A percentile compares a stretch with the other conserved stretches of the same genome.
Evolutionary conservation across 2,888 invertebrate species (phyloP).

Genomic region (Sylvicola cinctus): DNA sequence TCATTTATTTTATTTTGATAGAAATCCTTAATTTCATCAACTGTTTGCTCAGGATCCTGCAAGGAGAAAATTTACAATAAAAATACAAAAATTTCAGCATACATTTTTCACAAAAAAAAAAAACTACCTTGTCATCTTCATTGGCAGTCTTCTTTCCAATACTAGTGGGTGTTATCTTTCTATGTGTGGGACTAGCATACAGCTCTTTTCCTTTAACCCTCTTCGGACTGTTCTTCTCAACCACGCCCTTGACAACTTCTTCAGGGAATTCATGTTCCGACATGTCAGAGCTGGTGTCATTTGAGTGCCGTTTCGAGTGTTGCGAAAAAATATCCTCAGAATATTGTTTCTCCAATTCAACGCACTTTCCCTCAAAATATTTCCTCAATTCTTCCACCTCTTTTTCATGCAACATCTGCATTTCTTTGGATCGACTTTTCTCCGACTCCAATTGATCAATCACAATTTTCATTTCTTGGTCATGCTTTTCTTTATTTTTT

Average conservation of each 20-base stretch:
- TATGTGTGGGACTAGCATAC: constrained; percentile 21
- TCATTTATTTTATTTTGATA: constrained; percentile 22
- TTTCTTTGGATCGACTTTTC: constrained; percentile 32
- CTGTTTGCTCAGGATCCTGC: constrained; percentile 14
- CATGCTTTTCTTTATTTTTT: constrained; percentile 23
- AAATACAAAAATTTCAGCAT: constrained; percentile 6
- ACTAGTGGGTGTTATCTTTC: constrained; percentile 20
- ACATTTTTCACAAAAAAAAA: constrained; percentile 11
- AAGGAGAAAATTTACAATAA: not conserved
- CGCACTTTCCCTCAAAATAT: constrained; percentile 62
- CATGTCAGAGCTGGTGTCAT: constrained; percentile 18
- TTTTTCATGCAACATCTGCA: constrained; percentile 42
- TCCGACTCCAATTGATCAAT: constrained; percentile 29
- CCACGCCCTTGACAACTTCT: constrained; percentile 10
- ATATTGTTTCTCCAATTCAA: constrained; percentile 60
- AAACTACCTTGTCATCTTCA: not conserved
- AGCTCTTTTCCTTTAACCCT: constrained; percentile 20
- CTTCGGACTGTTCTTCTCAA: constrained; percentile 14
- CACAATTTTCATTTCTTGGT: constrained; percentile 17
- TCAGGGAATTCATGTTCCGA: constrained; percentile 20
- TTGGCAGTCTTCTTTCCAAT: constrained; percentile 2
- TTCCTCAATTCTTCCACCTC: constrained; percentile 61
- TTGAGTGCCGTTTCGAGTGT: constrained; percentile 37
- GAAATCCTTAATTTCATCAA: constrained; percentile 17
- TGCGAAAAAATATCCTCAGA: constrained; percentile 48